Evolutionary conservation across 2,113 vertebrate species (phyloP).

Genomic region (Phodopus roborovskii): DNA sequence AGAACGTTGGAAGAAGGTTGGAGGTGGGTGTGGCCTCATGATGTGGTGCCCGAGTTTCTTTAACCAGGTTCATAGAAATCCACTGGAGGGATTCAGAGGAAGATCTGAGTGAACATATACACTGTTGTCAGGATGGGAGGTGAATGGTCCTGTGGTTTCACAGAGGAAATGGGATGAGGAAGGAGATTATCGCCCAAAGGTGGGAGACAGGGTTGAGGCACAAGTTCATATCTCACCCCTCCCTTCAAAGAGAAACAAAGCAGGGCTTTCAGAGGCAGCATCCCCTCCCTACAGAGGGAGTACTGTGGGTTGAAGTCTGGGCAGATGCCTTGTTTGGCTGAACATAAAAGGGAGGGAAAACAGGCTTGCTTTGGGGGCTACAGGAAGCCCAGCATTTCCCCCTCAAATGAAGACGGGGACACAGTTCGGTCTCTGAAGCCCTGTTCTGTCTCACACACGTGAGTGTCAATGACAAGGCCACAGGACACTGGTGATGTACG

Average conservation of each 20-base stretch:
- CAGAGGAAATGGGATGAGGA: not conserved
- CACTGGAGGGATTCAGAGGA: not conserved
- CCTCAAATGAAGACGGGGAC: slow-evolving; percentile 77
- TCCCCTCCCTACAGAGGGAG: not conserved
- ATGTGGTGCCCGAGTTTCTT: not conserved
- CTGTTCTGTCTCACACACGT: slow-evolving; percentile 72
- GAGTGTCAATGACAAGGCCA: slow-evolving; percentile 54
- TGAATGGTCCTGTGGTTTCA: not conserved
- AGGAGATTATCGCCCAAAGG: not conserved
- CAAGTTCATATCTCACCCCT: not conserved
- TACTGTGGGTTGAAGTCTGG: not conserved
- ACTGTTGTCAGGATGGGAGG: not conserved
- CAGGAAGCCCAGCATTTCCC: slow-evolving; percentile 76
- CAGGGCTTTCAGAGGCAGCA: not conserved
- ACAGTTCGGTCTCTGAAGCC: slow-evolving; percentile 76
- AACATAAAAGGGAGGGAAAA: not conserved
- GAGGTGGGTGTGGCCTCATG: not conserved
- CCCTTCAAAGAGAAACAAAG: not conserved
- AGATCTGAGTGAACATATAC: not conserved
- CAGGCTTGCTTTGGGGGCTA: slow-evolving; percentile 61
- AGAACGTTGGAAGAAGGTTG: not conserved
- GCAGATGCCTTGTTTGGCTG: slow-evolving; percentile 74
- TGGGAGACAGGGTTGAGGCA: not conserved
- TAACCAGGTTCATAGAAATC: not conserved
- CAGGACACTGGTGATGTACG: slow-evolving; percentile 58